phyloP scores from a whole-genome alignment of 2,797 vertebrate species.

The Rhabdophis nuchalis region DNA sequence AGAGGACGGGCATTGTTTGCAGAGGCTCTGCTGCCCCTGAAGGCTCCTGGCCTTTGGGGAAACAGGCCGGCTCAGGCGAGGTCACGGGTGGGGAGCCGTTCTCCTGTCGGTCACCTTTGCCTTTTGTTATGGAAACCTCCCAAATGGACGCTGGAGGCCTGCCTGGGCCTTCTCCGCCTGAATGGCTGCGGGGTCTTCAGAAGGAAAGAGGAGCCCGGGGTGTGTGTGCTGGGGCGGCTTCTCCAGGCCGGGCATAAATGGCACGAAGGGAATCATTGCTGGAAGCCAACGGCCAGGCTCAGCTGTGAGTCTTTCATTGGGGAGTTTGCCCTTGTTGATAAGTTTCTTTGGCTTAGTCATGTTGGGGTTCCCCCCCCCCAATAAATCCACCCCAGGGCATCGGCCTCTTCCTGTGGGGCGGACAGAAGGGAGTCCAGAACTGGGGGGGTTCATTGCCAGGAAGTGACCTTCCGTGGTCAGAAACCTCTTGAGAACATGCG shows the following conservation, averaged over 20 bases:
- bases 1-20: slow-evolving; percentile 44
- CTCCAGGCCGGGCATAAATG: neutral
- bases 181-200: neutral
- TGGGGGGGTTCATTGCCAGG: neutral
- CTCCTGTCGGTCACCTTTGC: neutral
- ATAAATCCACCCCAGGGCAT: neutral
- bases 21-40: slow-evolving; percentile 1
- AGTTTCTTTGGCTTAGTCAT: neutral
- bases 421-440: neutral
- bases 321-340: neutral
- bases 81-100: neutral
- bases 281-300: neutral
- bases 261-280: neutral
- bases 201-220: neutral
- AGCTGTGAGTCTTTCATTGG: neutral
- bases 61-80: neutral
- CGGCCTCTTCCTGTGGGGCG: neutral
- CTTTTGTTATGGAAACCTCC: neutral
- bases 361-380: neutral
- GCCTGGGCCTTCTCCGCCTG: neutral
- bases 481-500: neutral
- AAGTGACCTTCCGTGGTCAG: neutral
- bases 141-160: slow-evolving; percentile 16
- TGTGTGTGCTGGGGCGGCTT: neutral
- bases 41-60: slow-evolving; percentile 2